A percentile compares a stretch with the other conserved stretches of the same genome.
Evolutionary conservation across 2,113 vertebrate genomes (phyloP).

Genomic region (Progne subis): DNA sequence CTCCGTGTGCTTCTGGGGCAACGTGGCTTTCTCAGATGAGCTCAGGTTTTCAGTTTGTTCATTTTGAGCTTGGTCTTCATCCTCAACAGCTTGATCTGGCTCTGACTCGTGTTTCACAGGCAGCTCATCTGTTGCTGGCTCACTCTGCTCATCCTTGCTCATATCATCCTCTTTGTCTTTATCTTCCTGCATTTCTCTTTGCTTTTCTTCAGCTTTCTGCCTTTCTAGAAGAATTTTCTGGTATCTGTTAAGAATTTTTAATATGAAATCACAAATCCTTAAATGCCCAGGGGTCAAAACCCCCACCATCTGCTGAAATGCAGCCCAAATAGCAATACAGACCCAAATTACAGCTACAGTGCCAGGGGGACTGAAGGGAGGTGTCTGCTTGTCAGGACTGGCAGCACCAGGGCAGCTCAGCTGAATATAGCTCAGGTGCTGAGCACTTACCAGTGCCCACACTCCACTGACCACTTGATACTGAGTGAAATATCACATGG

Average conservation of each 20-base stretch:
- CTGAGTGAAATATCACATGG: neutral
- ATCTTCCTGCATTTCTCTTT: constrained; percentile 54
- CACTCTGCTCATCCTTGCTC: neutral
- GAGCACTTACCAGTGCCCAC: neutral
- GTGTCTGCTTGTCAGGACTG: neutral
- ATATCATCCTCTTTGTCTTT: neutral
- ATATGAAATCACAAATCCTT: neutral
- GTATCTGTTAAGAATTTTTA: constrained; percentile 51
- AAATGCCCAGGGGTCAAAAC: neutral
- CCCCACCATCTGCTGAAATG: neutral
- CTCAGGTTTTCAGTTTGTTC: neutral
- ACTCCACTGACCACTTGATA: neutral
- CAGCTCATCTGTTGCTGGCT: neutral
- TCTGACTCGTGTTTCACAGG: neutral
- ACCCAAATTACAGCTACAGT: neutral
- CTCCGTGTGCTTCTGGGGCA: neutral
- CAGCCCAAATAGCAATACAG: neutral
- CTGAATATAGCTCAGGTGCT: neutral
- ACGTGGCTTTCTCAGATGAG: neutral
- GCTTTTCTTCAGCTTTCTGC: constrained; percentile 68
- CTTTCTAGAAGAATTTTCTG: constrained; percentile 66
- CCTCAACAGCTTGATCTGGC: neutral
- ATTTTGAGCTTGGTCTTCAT: neutral
- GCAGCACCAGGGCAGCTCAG: neutral
- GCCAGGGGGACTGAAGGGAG: neutral